phyloP scores from a whole-genome alignment of 2,113 vertebrate species.

The Podarcis raffonei region DNA sequence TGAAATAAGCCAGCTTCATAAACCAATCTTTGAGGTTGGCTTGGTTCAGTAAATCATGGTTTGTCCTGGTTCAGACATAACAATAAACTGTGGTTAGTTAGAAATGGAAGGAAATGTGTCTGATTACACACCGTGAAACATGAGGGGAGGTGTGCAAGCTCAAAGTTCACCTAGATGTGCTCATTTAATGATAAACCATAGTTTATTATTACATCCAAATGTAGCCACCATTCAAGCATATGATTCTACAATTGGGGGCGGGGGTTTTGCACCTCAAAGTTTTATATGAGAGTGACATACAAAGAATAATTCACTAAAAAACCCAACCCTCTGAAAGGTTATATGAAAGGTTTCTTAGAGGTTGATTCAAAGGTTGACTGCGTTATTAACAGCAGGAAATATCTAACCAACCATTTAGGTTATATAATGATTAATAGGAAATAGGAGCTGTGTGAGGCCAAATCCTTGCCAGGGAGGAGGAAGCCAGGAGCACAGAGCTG shows the following conservation, averaged over 20 bases:
- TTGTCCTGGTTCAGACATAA: neutral
- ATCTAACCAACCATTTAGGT: slow-evolving; percentile 27
- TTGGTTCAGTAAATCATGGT: neutral
- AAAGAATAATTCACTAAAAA: slow-evolving; percentile 1
- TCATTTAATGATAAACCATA: neutral
- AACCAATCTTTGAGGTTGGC: neutral
- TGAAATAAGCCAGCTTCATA: neutral
- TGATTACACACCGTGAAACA: neutral
- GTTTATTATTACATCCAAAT: neutral
- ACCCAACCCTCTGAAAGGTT: neutral
- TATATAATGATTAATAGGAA: slow-evolving; percentile 59
- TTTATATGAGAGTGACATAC: neutral
- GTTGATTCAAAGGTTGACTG: neutral
- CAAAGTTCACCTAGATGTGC: neutral
- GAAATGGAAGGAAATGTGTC: neutral
- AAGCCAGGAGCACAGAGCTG: neutral
- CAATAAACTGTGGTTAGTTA: neutral
- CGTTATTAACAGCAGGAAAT: slow-evolving; percentile 24
- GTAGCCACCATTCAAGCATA: neutral
- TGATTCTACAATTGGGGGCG: neutral
- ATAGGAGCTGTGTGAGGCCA: neutral
- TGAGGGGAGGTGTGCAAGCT: neutral
- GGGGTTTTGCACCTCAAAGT: neutral
- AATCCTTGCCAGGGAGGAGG: slow-evolving; percentile 14
- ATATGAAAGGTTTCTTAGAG: neutral